phyloP scores from a whole-genome alignment of 2,797 vertebrate genomes.

The Pelodytes ibericus region DNA sequence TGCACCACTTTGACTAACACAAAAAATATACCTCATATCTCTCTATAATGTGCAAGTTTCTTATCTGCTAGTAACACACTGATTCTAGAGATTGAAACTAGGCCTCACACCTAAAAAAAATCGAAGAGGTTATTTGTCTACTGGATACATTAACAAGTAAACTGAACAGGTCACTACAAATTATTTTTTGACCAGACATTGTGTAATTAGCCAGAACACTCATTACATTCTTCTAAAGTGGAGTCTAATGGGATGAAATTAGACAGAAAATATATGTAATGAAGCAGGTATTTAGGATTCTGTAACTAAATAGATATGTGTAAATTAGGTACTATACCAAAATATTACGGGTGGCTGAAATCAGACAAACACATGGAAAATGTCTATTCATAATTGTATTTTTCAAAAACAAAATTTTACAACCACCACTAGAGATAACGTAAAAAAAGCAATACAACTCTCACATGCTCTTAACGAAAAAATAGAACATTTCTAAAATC shows the following conservation, averaged over 20 bases:
- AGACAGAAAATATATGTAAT: conserved; percentile 32
- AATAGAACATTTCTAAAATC: no score
- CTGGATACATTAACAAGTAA: background rate
- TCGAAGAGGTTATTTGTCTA: background rate
- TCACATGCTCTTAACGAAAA: no score
- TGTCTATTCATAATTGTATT: conserved; percentile 1
- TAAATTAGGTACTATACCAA: conserved; percentile 15
- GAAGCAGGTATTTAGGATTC: conserved; percentile 7
- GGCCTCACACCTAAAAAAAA: background rate
- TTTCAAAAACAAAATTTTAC: background rate
- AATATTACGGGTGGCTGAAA: conserved; percentile 29
- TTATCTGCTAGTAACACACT: no score
- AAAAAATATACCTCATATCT: no score
- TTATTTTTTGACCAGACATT: conserved; percentile 19
- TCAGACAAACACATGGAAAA: conserved; percentile 24
- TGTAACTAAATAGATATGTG: conserved; percentile 27
- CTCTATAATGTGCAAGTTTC: no score
- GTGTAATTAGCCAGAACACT: conserved; percentile 27
- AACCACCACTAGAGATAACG: no score
- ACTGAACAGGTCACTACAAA: conserved; percentile 20
- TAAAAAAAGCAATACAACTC: no score
- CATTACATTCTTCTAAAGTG: conserved; percentile 25
- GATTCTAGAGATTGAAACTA: background rate
- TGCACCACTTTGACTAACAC: no score
- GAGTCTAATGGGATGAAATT: conserved; percentile 42